Percentiles rank a stretch among this genome's conserved stretches.
Conservation (phyloP, 2,797 vertebrate species). For the Darevskia mixta region DNA sequence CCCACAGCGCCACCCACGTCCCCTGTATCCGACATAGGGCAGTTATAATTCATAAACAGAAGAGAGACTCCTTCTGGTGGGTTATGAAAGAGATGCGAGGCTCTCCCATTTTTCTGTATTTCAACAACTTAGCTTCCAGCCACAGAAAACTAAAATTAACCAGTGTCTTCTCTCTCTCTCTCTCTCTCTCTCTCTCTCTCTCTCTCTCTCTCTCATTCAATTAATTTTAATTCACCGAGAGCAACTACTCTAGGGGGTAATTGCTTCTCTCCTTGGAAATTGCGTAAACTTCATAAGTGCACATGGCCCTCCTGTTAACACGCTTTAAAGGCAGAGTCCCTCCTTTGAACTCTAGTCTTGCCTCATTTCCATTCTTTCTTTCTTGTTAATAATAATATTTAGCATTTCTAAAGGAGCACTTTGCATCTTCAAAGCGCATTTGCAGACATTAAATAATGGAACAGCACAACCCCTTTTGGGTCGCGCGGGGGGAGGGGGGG, state of each 20-base stretch:
- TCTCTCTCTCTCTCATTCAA: fast-evolving
- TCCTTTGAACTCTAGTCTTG: background rate
- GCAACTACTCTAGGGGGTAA: slow-evolving; percentile 32
- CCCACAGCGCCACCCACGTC: no score
- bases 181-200: background rate
- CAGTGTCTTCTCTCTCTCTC: background rate
- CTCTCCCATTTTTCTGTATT: background rate
- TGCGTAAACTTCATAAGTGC: slow-evolving; percentile 22
- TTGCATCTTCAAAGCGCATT: slow-evolving; percentile 45
- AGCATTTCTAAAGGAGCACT: slow-evolving; percentile 29
- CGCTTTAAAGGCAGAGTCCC: background rate
- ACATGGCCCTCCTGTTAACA: background rate
- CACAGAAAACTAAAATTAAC: background rate
- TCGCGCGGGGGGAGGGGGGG: background rate
- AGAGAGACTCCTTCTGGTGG: background rate
- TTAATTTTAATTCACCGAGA: slow-evolving; percentile 24
- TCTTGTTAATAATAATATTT: slow-evolving; percentile 47
- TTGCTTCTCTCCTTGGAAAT: slow-evolving; percentile 33
- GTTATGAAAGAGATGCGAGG: no score
- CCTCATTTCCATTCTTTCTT: slow-evolving; percentile 39
- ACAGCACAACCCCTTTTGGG: background rate
- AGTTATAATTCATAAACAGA: background rate
- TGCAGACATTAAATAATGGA: slow-evolving; percentile 38
- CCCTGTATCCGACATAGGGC: no score
- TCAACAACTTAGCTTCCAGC: background rate